phyloP scores from a whole-genome alignment of 2,888 invertebrate species.

The Cheilosia variabilis region DNA sequence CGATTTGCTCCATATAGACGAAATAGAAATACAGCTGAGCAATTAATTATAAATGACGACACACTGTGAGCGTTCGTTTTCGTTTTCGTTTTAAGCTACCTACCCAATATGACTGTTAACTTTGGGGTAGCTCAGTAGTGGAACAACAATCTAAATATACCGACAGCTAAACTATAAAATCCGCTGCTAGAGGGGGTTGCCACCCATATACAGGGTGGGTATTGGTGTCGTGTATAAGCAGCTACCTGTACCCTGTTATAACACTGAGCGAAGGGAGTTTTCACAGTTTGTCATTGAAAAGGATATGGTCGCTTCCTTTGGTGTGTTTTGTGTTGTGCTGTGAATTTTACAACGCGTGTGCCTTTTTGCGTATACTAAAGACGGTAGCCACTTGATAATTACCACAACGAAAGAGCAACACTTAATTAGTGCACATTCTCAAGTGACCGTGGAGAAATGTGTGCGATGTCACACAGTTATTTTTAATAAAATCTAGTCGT shows the following conservation, averaged over 20 bases:
- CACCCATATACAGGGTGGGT: constrained; percentile 6
- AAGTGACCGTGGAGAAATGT: constrained; percentile 26
- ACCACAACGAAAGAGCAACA: constrained; percentile 37
- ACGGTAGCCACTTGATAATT: constrained; percentile 42
- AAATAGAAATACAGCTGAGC: constrained; percentile 48
- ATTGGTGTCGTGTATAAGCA: constrained; percentile 26
- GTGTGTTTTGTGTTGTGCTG: constrained; percentile 25
- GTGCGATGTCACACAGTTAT: not conserved
- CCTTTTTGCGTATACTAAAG: constrained; percentile 26
- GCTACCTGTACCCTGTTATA: not conserved
- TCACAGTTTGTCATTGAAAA: constrained; percentile 58
- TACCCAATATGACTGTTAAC: constrained; percentile 57
- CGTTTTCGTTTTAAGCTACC: constrained; percentile 50
- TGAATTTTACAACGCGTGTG: constrained; percentile 31
- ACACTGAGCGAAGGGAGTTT: constrained; percentile 29
- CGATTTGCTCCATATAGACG: constrained; percentile 60
- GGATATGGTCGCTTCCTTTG: constrained; percentile 7
- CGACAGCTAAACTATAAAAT: constrained; percentile 10
- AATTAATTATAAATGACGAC: constrained; percentile 74
- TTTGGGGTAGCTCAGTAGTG: constrained; percentile 49
- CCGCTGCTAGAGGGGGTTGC: constrained; percentile 14
- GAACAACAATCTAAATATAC: constrained; percentile 32
- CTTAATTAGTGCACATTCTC: constrained; percentile 48
- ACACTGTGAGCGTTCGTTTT: constrained; percentile 52
- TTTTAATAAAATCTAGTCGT: constrained; percentile 10